Evolutionary conservation across 2,888 invertebrate species (phyloP).

Genomic region (Brachyopa scutellaris): DNA sequence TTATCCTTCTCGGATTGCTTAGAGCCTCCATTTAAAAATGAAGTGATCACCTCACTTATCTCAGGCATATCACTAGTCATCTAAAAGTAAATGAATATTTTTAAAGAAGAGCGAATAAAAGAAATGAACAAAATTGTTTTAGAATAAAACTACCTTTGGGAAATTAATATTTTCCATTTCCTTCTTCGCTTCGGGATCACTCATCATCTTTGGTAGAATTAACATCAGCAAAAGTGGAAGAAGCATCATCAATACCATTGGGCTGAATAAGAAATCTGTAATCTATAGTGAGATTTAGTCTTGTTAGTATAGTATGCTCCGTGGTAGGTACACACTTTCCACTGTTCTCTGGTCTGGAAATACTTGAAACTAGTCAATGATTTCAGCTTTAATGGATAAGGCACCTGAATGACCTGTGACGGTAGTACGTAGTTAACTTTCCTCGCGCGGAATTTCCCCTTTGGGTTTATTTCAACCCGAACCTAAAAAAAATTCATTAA

Average conservation of each 20-base stretch:
- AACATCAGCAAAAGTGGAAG: constrained; percentile 94
- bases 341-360: constrained; percentile 97
- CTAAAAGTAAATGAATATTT: constrained; percentile 83
- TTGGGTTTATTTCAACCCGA: constrained; percentile 97
- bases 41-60: constrained; percentile 96
- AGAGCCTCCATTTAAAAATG: constrained; percentile 89
- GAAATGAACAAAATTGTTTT: too few relatives aligned
- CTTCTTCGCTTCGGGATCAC: constrained; percentile 98
- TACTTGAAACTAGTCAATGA: constrained; percentile 91
- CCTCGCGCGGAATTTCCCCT: constrained; percentile 97
- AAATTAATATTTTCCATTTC: constrained; percentile 94
- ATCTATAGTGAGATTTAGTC: constrained; percentile 80
- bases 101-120: background rate
- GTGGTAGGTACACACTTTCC: constrained; percentile 84
- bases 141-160: constrained; percentile 77
- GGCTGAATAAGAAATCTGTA: constrained; percentile 97
- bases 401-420: constrained; percentile 93
- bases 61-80: constrained; percentile 95
- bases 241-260: constrained; percentile 99
- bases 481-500: constrained; percentile 70
- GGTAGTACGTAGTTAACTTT: constrained; percentile 97
- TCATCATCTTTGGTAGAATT: constrained; percentile 97
- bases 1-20: constrained; percentile 79
- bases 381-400: constrained; percentile 95
- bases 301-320: too few relatives aligned